Evolutionary conservation across 2,888 invertebrate genomes (phyloP), one percentile per base, ranked within the genome.

Genomic region (Ichneumoninae sp.): DNA sequence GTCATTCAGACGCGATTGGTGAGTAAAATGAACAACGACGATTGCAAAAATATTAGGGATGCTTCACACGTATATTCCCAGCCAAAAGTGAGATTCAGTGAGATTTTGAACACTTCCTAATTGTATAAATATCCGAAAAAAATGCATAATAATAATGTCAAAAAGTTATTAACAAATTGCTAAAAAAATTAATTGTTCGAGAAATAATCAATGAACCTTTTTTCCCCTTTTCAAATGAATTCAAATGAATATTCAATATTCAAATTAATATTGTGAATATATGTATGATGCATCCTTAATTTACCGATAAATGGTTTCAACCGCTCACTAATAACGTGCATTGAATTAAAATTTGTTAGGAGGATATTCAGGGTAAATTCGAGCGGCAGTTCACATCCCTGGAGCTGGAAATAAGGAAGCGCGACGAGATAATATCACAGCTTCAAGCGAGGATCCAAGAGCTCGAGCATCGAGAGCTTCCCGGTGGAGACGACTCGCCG

Each of bases 341-440:
- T 44, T 36, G 13, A 66, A 36, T 40, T 26, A 2, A 33, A 40
- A 87, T 89, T 26, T 6, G 26, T 65, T 90, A 95, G 95, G 94
- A 94, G 82, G 94, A 93, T 66, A 91, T 95, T 22, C 94, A 95
- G 87, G 91, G 88, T 60, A 94, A 94, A 86, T 95, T 94, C 88
- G 94, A 94, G 86, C 91, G 92, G 40, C 92, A 97, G 81, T 97
- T 97, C 91, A 95, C 96, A 82, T 96, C 95, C 86, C 94, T 98
- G 92, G 97, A 97, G 93, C 95, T 96, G 84, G 98, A 98, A 94
- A 96, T 98, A n/a, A 94, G 96, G 47, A 96, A 96, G 90, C 95
- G 97, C 52, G 97, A 98, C 91, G 96, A 96, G 90, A 96, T 97
- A 83, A 98, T 98, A 89, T 95, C 95, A 74, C 96, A 97, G 91